Evolutionary conservation across 1,140 invertebrate species (phyloP), one percentile per base, ranked within the genome.

Genomic region (Calycopis cecrops): DNA sequence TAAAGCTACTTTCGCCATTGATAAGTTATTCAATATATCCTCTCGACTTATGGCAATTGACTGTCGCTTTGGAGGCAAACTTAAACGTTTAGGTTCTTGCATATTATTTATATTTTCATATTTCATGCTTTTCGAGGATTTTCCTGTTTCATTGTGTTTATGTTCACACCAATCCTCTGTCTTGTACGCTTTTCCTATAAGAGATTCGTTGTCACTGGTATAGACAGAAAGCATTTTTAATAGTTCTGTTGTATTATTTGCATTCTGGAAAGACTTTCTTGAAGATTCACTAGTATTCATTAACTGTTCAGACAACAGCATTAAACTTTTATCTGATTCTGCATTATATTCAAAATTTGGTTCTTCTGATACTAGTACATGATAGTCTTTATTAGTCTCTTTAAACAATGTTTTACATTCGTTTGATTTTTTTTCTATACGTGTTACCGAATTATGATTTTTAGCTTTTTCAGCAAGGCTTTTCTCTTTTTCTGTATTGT

Each of bases 141-240:
- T 38, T 16, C 55, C n/a, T 10, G 35, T 38, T 55, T 56, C 18
- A 53, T 35, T 35, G 9, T 17, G 6, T 6, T 28, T 28, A 3
- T 28, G 2, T 28, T 28, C 6, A 6, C 21, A 28, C 21, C 2
- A 28, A 6, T 28, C 6, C 6, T 28, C 21, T 28, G 21, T 28
- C 6, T 28, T 28, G 21, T 28, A 3, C 6, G 21, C 21, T 28
- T 28, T n/a, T n/a, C n/a, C 21, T 28, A 6, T 28, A 28, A 28
- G 2, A 28, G 21, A 28, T 28, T 38, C 47, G 51, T 51, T 48
- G 4, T 62, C 59, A 40, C 79, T 79, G 33, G 79, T 84, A 10
- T 79, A 67, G 52, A 80, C 67, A 0, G 76, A 73, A 0, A 85
- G 55, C 68, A 84, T 76, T 34, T 79, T 66, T 21, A 85, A 59